Percentiles rank a stretch among this genome's conserved stretches.
These are phyloP conservation scores for Lemur catta DNA, from an alignment of 2,797 vertebrate genomes.

Conservation along the genomic window DNA sequence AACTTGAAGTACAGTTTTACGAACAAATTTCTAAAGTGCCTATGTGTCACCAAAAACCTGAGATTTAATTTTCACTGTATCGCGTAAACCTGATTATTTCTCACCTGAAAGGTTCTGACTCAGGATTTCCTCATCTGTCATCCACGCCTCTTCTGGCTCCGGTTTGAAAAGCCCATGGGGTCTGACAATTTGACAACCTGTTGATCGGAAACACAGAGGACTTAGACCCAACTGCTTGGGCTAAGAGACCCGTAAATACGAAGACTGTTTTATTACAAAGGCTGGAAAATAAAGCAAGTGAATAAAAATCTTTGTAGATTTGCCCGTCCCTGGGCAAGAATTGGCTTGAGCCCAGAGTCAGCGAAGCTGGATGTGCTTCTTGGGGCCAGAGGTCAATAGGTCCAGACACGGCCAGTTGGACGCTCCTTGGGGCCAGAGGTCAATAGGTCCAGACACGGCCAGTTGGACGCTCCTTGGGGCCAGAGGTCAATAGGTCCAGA, in stretches of 20 bases:
- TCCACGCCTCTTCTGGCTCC: slow-evolving; percentile 32
- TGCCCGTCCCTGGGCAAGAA: too few relatives aligned
- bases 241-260: background rate
- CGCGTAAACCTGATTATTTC: background rate
- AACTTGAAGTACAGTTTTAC: background rate
- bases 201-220: slow-evolving; percentile 31
- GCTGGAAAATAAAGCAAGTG: background rate
- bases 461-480: too few relatives aligned
- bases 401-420: too few relatives aligned
- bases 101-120: slow-evolving; percentile 30
- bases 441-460: too few relatives aligned
- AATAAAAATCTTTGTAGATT: background rate
- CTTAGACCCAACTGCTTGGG: background rate
- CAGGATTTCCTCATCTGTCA: background rate
- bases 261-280: background rate
- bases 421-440: too few relatives aligned
- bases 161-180: background rate
- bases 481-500: too few relatives aligned
- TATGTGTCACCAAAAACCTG: background rate
- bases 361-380: too few relatives aligned
- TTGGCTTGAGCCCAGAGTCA: too few relatives aligned
- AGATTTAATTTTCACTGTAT: background rate
- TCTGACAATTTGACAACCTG: slow-evolving; percentile 47
- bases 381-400: too few relatives aligned
- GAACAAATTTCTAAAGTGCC: background rate